Evolutionary conservation across 2,113 vertebrate genomes (phyloP).

Genomic region (Sakesphorus luctuosus): DNA sequence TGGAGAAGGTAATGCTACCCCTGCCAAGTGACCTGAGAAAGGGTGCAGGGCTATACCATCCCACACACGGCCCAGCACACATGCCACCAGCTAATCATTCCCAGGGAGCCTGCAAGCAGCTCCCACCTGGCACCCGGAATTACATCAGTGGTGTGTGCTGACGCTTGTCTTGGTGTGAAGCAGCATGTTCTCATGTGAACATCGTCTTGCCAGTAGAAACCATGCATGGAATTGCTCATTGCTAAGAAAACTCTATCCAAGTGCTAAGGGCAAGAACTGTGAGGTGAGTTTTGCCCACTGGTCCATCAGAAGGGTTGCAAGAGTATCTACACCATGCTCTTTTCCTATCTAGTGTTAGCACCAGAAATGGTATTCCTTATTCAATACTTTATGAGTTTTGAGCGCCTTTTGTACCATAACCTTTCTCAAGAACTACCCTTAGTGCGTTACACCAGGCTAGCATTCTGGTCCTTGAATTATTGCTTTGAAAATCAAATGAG

Average conservation of each 20-base stretch:
- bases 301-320: background rate
- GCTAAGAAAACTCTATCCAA: background rate
- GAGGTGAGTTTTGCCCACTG: background rate
- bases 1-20: fast-evolving
- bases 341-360: background rate
- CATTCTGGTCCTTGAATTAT: background rate
- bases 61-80: fast-evolving
- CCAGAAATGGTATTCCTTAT: background rate
- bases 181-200: background rate
- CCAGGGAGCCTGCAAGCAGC: background rate
- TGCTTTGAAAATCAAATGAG: background rate
- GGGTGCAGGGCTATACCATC: fast-evolving
- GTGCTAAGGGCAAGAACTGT: fast-evolving
- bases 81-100: fast-evolving
- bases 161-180: background rate
- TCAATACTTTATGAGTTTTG: background rate
- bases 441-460: background rate
- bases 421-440: background rate
- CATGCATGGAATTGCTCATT: background rate
- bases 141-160: background rate
- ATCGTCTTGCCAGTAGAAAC: background rate
- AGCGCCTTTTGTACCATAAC: background rate
- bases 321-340: background rate
- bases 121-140: background rate
- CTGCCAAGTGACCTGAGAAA: background rate